Evolutionary conservation across 2,797 vertebrate genomes (phyloP).

Genomic region (Thripadectes ignobilis): DNA sequence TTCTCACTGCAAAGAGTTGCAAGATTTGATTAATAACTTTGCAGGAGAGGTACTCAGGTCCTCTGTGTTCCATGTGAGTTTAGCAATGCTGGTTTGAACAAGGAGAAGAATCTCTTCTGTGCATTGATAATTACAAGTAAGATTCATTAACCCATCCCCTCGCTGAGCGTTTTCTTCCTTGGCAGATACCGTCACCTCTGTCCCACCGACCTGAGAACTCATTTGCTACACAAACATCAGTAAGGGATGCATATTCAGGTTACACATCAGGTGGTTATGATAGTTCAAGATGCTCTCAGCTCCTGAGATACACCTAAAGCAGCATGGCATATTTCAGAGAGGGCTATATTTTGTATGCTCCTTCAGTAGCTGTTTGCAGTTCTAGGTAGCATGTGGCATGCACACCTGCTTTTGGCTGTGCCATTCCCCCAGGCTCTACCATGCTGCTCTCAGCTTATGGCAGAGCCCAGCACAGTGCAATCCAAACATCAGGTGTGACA

Average conservation of each 20-base stretch:
- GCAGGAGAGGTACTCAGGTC: background rate
- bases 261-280: background rate
- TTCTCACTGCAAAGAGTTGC: background rate
- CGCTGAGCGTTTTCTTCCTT: background rate
- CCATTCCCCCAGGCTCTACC: background rate
- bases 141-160: rapidly evolving
- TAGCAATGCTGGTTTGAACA: background rate
- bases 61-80: background rate
- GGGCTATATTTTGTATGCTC: background rate
- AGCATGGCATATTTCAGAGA: rapidly evolving
- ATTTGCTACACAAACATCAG: background rate
- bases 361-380: background rate
- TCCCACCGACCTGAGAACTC: background rate
- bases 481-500: conserved; percentile 8
- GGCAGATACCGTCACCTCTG: background rate
- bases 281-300: background rate
- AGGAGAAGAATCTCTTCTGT: background rate
- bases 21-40: background rate
- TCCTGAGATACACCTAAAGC: background rate
- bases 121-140: background rate
- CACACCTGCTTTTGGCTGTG: background rate
- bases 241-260: background rate
- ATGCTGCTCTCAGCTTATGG: background rate
- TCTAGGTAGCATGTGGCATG: background rate
- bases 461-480: background rate